phyloP scores from a whole-genome alignment of 2,113 vertebrate genomes.

The Puffinus mauretanicus region DNA sequence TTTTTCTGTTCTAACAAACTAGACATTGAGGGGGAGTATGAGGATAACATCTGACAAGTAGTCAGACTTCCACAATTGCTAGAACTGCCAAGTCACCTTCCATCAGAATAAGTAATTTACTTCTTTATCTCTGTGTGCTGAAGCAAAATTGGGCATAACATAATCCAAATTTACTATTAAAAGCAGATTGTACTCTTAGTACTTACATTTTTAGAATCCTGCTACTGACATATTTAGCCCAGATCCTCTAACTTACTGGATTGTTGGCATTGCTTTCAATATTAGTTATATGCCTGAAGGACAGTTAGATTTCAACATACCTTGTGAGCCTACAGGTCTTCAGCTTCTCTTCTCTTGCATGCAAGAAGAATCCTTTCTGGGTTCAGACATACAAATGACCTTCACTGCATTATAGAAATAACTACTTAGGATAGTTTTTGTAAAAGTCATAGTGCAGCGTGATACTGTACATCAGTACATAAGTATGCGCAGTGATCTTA shows the following conservation, averaged over 20 bases:
- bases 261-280: not conserved
- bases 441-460: not conserved
- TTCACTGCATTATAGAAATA: not conserved
- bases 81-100: constrained; percentile 45
- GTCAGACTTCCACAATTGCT: not conserved
- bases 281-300: not conserved
- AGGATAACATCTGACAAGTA: not conserved
- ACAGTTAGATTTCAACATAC: not conserved
- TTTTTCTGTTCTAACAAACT: not conserved
- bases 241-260: not conserved
- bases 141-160: not conserved
- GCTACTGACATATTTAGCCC: not conserved
- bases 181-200: not conserved
- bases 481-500: not conserved
- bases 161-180: not conserved
- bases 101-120: not conserved
- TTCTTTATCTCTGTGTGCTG: not conserved
- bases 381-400: not conserved
- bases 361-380: not conserved
- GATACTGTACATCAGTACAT: accelerated
- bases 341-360: not conserved
- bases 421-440: not conserved
- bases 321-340: not conserved
- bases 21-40: not conserved
- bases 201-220: not conserved